phyloP scores from a whole-genome alignment of 2,797 vertebrate species.

The Darevskia nairensis region DNA sequence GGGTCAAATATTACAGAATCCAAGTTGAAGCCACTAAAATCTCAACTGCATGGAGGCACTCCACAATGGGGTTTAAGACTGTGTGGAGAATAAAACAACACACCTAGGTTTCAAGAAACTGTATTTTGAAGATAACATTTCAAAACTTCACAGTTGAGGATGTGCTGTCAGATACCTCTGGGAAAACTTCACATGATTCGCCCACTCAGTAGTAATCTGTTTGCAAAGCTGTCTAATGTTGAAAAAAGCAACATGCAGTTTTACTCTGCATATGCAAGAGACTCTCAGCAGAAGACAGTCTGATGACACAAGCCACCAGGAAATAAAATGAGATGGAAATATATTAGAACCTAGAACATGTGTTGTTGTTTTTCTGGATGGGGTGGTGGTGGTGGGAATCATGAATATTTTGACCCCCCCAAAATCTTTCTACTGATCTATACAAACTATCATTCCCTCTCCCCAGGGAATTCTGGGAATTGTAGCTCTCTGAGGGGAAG shows the following conservation, averaged over 20 bases:
- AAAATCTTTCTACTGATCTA: background rate
- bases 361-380: too few species aligned
- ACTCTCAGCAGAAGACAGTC: background rate
- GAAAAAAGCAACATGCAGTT: background rate
- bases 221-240: conserved; percentile 12
- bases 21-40: background rate
- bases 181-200: background rate
- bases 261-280: background rate
- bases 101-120: background rate
- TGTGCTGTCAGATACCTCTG: conserved; percentile 9
- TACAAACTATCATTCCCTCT: background rate
- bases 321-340: background rate
- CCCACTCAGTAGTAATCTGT: background rate
- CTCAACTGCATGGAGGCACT: background rate
- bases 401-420: background rate
- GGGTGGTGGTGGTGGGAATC: background rate
- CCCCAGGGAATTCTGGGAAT: too few species aligned
- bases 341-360: background rate
- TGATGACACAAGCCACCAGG: background rate
- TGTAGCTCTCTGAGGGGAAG: too few species aligned
- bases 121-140: background rate
- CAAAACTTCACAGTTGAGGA: background rate
- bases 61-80: background rate
- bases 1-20: background rate
- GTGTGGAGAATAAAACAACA: background rate